A percentile compares a stretch with the other conserved stretches of the same genome.
phyloP scores from a whole-genome alignment of 2,113 vertebrate genomes.

The Myotis davidii region DNA sequence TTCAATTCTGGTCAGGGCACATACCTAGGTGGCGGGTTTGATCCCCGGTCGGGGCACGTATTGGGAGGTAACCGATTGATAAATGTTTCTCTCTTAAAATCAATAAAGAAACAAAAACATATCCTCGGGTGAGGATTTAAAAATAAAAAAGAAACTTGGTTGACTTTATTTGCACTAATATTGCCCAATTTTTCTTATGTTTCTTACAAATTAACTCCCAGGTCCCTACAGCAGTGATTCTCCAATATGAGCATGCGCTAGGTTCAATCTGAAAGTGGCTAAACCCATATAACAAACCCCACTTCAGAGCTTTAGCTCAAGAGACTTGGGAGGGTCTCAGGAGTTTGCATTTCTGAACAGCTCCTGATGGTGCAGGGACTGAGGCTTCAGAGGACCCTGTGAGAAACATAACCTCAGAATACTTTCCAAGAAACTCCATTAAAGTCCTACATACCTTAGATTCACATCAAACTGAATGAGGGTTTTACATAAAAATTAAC shows the following conservation, averaged over 20 bases:
- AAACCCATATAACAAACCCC: neutral
- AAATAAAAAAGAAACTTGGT: neutral
- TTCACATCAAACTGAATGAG: neutral
- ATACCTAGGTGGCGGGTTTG: neutral
- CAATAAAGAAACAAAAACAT: neutral
- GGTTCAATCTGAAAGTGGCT: neutral
- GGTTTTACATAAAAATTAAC: neutral
- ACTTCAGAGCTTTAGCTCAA: neutral
- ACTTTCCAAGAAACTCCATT: neutral
- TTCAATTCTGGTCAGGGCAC: neutral
- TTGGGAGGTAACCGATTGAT: neutral
- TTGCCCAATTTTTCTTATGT: neutral
- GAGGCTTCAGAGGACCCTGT: neutral
- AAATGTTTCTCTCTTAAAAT: neutral
- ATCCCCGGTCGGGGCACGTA: neutral
- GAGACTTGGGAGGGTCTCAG: neutral
- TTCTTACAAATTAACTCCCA: constrained; percentile 37
- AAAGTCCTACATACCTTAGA: neutral
- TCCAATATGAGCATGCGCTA: neutral
- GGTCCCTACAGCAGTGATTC: neutral
- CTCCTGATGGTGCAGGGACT: neutral
- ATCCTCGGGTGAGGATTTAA: neutral
- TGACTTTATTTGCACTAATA: neutral
- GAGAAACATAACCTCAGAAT: neutral
- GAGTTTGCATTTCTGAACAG: neutral